Conservation (phyloP, 2,797 vertebrate species). For the Manis crassicaudata region DNA sequence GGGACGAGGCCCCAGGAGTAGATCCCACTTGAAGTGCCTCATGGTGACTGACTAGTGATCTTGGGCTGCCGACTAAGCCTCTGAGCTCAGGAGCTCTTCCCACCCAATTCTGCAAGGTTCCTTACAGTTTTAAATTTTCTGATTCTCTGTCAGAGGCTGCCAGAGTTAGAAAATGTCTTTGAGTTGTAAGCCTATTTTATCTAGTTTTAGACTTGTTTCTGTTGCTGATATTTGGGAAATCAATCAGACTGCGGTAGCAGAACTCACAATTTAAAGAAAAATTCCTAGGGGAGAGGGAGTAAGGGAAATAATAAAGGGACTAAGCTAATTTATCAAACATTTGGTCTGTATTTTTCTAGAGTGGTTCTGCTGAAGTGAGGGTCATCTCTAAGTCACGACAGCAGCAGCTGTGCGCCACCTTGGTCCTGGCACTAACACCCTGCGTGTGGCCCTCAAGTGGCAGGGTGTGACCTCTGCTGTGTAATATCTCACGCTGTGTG, state of each 20-base stretch:
- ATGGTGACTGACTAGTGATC: neutral
- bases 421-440: neutral
- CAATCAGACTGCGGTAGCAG: neutral
- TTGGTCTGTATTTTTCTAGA: neutral
- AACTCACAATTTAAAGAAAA: neutral
- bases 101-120: neutral
- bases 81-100: neutral
- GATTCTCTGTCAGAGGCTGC: neutral
- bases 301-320: neutral
- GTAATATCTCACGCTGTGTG: neutral
- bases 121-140: neutral
- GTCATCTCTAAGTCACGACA: neutral
- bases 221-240: neutral
- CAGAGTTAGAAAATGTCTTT: neutral
- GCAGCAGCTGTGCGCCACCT: neutral
- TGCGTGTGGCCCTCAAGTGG: neutral
- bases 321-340: neutral
- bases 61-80: neutral
- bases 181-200: neutral
- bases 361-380: neutral
- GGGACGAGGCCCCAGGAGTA: neutral
- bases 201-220: neutral
- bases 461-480: neutral
- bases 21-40: neutral
- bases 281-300: neutral